These are phyloP conservation scores for Diadema setosum DNA, from an alignment of 35 echinoderm and acorn worm genomes.

Conservation along the genomic window DNA sequence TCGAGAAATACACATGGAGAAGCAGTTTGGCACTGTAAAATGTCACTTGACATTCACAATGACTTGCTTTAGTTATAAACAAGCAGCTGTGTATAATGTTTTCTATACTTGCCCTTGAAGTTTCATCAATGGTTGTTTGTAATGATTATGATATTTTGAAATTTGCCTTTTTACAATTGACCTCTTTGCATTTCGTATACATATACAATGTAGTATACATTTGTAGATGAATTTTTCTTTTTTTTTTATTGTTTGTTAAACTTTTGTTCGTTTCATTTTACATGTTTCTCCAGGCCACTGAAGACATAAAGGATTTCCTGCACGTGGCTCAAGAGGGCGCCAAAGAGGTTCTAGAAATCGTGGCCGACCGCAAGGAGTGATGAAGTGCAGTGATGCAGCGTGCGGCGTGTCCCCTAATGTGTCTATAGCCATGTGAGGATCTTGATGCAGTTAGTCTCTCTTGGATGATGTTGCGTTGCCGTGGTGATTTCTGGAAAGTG, in stretches of 20 bases:
- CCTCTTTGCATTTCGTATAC: not conserved
- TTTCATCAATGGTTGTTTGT: not conserved
- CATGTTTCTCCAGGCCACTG: slow-evolving; percentile 61
- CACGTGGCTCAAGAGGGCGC: slow-evolving; percentile 58
- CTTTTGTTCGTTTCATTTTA: not conserved
- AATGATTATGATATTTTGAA: not conserved
- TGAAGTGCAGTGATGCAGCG: not conserved
- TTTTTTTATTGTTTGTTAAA: not conserved
- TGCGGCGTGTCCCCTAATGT: no score
- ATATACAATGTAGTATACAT: not conserved
- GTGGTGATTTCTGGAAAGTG: no score
- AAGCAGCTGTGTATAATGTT: not conserved
- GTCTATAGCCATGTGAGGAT: no score
- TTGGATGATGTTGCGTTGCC: no score
- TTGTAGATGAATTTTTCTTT: not conserved
- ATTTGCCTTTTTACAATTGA: no score
- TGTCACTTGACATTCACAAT: not conserved
- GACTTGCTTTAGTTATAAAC: not conserved
- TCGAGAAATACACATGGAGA: no score
- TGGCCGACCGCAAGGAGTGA: slow-evolving; percentile 58
- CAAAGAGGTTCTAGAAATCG: slow-evolving; percentile 69
- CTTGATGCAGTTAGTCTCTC: no score
- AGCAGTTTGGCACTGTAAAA: no score
- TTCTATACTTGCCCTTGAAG: not conserved
- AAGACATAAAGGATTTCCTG: slow-evolving; percentile 58